Evolutionary conservation across 1,140 invertebrate species (phyloP).

Genomic region (Amphibalanus amphitrite): DNA sequence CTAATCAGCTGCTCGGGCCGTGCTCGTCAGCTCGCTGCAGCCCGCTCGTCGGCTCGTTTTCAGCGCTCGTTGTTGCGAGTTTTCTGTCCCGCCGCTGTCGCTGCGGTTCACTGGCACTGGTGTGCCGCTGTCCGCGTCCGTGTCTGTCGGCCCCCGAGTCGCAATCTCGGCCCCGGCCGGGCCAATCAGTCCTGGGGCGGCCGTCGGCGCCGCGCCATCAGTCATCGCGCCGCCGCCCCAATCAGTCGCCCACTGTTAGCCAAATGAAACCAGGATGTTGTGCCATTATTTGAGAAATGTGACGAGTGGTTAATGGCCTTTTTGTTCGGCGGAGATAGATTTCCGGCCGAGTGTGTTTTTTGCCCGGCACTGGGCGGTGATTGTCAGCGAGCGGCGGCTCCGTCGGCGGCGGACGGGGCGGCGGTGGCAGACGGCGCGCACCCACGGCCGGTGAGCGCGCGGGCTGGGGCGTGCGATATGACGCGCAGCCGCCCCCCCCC

Average conservation of each 20-base stretch:
- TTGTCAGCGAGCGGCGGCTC: not conserved
- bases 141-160: too few species aligned
- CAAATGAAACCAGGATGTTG: not conserved
- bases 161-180: too few species aligned
- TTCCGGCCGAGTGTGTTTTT: not conserved
- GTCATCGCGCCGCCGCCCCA: not conserved
- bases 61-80: too few species aligned
- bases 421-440: not conserved
- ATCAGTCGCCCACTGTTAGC: not conserved
- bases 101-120: too few species aligned
- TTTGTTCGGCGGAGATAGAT: not conserved
- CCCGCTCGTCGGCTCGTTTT: too few species aligned
- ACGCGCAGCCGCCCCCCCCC: too few species aligned
- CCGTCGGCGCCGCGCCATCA: not conserved
- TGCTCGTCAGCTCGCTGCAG: too few species aligned
- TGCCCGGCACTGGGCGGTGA: not conserved
- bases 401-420: not conserved
- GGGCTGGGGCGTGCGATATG: too few species aligned
- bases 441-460: too few species aligned
- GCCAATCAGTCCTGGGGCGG: not conserved
- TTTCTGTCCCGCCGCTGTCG: too few species aligned
- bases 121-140: too few species aligned
- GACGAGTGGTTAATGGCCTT: not conserved
- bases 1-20: too few species aligned
- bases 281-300: slow-evolving; percentile 2